phyloP scores from a whole-genome alignment of 2,113 vertebrate species.

The Myotis brandtii region DNA sequence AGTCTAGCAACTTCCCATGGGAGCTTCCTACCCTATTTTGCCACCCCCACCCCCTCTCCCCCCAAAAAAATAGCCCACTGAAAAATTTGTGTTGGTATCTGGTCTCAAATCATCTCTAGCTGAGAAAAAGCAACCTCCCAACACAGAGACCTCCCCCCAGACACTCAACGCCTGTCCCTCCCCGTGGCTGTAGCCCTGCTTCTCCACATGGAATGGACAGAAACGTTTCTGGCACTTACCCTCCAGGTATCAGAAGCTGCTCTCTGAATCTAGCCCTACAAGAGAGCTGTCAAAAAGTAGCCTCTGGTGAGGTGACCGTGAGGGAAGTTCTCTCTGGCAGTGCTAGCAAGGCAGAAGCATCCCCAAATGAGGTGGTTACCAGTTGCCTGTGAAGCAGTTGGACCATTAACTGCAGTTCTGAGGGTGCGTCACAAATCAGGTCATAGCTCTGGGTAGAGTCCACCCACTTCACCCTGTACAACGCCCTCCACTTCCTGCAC shows the following conservation, averaged over 20 bases:
- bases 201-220: background rate
- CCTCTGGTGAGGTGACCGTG: constrained; percentile 69
- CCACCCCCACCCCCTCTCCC: background rate
- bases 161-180: background rate
- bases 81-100: constrained; percentile 30
- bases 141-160: background rate
- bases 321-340: constrained; percentile 65
- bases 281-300: constrained; percentile 47
- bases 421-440: constrained; percentile 82
- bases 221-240: constrained; percentile 76
- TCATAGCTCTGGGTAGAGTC: constrained; percentile 79
- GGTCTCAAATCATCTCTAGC: constrained; percentile 3
- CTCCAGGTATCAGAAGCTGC: constrained; percentile 67
- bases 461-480: constrained; percentile 74
- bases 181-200: background rate
- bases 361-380: constrained; percentile 76
- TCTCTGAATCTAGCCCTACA: constrained; percentile 58
- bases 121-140: constrained; percentile 32
- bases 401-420: constrained; percentile 79
- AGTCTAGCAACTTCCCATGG: constrained; percentile 15
- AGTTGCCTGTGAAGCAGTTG: constrained; percentile 79
- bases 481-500: constrained; percentile 80
- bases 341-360: constrained; percentile 69
- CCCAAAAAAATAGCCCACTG: background rate
- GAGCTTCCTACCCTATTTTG: background rate